These are phyloP conservation scores for Tortrix viridana DNA, from an alignment of 2,888 invertebrate genomes.

Conservation along the genomic window DNA sequence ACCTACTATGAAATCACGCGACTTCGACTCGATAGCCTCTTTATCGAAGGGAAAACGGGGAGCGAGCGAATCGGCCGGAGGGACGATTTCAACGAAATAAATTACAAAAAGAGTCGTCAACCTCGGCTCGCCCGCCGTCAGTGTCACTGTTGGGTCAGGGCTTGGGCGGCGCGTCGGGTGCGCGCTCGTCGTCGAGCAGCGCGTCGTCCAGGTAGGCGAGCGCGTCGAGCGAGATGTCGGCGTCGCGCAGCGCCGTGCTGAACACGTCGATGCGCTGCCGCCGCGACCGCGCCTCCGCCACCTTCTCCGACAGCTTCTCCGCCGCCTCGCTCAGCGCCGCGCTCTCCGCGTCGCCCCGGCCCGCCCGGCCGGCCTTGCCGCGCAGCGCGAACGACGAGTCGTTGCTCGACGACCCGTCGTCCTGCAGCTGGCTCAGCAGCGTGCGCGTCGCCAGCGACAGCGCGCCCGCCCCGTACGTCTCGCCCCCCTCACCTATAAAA, in stretches of 20 bases:
- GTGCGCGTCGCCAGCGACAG: slow-evolving; percentile 76
- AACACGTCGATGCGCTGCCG: slow-evolving; percentile 81
- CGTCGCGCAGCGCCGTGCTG: slow-evolving; percentile 79
- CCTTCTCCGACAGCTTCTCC: slow-evolving; percentile 74
- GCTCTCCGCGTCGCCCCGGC: slow-evolving; percentile 57
- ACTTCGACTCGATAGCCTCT: slow-evolving; percentile 40
- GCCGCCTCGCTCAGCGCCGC: slow-evolving; percentile 75
- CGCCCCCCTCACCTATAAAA: slow-evolving; percentile 74
- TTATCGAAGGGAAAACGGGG: slow-evolving; percentile 50
- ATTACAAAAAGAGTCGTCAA: too few species aligned
- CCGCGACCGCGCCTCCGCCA: slow-evolving; percentile 70
- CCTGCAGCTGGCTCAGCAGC: slow-evolving; percentile 80
- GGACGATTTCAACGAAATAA: too few species aligned
- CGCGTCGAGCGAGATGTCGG: slow-evolving; percentile 81
- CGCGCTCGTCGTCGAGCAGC: slow-evolving; percentile 65
- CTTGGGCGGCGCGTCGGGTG: slow-evolving; percentile 8
- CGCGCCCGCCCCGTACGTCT: slow-evolving; percentile 68
- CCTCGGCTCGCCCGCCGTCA: too few species aligned
- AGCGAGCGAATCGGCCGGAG: slow-evolving; percentile 50
- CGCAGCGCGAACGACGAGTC: slow-evolving; percentile 78
- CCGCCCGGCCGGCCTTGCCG: slow-evolving; percentile 62
- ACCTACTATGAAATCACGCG: slow-evolving; percentile 3
- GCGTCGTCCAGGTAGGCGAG: slow-evolving; percentile 81
- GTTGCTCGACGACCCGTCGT: slow-evolving; percentile 81
- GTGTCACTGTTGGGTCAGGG: too few species aligned